Conservation (phyloP, 2,888 invertebrate species). For the Icerya purchasi region DNA sequence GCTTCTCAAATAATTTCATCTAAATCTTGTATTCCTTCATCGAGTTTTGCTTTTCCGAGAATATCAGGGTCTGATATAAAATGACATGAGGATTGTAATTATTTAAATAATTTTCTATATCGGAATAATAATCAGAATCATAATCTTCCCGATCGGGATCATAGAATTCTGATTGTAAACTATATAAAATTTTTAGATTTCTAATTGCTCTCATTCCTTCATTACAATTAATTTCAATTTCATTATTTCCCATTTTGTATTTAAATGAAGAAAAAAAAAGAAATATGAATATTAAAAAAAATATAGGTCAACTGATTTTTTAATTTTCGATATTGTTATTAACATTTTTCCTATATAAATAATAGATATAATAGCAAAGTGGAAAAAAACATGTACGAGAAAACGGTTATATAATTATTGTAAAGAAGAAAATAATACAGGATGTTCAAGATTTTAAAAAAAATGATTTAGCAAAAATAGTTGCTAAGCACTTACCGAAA, state of each 20-base stretch:
- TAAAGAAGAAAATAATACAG: neutral
- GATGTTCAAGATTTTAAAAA: neutral
- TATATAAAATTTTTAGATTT: neutral
- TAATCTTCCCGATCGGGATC: too few relatives aligned
- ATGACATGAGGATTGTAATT: too few relatives aligned
- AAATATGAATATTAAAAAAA: neutral
- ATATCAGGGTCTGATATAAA: too few relatives aligned
- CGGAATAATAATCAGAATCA: too few relatives aligned
- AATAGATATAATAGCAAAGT: neutral
- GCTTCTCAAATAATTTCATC: too few relatives aligned
- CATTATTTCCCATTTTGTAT: neutral
- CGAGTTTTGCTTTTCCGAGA: too few relatives aligned
- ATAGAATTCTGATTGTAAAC: too few relatives aligned
- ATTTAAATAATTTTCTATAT: too few relatives aligned
- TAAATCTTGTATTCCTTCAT: too few relatives aligned
- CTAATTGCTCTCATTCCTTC: too few relatives aligned
- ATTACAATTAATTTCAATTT: neutral
- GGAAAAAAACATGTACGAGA: neutral
- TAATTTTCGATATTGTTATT: too few relatives aligned
- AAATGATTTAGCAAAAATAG: neutral
- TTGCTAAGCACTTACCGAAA: neutral
- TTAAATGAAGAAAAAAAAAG: neutral
- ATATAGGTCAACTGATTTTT: neutral
- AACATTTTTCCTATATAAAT: neutral
- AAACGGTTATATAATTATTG: neutral